Conservation (phyloP, 2,797 vertebrate species). For the Sebastes goodei region DNA sequence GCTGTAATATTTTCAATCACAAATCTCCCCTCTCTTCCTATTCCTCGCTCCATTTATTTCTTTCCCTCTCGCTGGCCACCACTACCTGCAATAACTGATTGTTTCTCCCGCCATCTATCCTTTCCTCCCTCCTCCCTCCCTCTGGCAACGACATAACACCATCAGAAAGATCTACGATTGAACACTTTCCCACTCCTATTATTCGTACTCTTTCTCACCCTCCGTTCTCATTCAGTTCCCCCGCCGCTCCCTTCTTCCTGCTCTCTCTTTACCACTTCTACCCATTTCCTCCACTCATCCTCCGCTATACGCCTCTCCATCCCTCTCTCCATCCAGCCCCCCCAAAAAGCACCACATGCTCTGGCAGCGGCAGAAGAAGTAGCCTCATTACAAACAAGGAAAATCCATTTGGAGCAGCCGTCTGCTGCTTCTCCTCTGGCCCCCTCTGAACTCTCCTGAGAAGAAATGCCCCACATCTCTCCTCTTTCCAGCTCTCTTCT, state of each 20-base stretch:
- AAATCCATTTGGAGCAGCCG: conserved; percentile 83
- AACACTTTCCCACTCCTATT: conserved; percentile 31
- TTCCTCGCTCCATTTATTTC: conserved; percentile 49
- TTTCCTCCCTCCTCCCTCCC: conserved; percentile 17
- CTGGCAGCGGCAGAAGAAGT: conserved; percentile 66
- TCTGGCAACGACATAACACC: conserved; percentile 27
- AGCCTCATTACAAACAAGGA: conserved; percentile 83
- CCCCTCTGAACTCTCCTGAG: conserved; percentile 80
- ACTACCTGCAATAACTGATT: conserved; percentile 83
- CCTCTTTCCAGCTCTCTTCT: conserved; percentile 13
- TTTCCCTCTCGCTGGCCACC: conserved; percentile 56
- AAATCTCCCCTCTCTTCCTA: conserved; percentile 26
- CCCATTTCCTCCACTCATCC: conserved; percentile 37
- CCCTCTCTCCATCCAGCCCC: conserved; percentile 28
- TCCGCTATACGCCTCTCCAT: conserved; percentile 24
- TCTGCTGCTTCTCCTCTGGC: conserved; percentile 70
- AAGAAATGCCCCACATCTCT: conserved; percentile 67
- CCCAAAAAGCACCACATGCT: conserved; percentile 52
- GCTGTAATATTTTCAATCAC: conserved; percentile 49
- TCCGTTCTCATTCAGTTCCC: conserved; percentile 11
- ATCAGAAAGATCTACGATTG: conserved; percentile 33
- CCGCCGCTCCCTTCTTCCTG: not conserved
- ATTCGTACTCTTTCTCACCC: conserved; percentile 8
- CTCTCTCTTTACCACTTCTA: conserved; percentile 32
- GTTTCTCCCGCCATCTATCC: conserved; percentile 78